Percentiles rank a stretch among this genome's conserved stretches.
Conservation (phyloP, 2,797 vertebrate species). For the Hydrolagus colliei region DNA sequence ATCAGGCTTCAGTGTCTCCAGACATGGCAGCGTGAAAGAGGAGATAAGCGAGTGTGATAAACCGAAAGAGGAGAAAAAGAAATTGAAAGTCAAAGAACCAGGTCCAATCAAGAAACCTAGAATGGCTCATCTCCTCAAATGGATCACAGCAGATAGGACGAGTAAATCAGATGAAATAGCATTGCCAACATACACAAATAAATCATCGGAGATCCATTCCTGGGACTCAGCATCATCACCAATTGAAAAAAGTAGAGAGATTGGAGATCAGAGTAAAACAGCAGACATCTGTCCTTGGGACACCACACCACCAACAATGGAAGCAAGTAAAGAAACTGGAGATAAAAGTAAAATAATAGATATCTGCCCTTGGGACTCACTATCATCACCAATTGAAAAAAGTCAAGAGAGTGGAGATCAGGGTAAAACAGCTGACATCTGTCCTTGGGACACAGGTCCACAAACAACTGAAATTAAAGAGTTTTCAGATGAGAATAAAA, state of each 20-base stretch:
- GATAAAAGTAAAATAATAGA: constrained; percentile 38
- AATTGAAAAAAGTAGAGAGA: constrained; percentile 29
- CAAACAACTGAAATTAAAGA: neutral
- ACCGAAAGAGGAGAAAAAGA: constrained; percentile 19
- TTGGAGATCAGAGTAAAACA: constrained; percentile 16
- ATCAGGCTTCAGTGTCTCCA: constrained; percentile 57
- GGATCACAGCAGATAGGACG: constrained; percentile 18
- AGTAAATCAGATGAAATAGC: constrained; percentile 20
- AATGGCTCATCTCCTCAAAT: constrained; percentile 1
- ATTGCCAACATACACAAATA: neutral
- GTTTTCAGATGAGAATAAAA: neutral
- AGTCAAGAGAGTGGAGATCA: constrained; percentile 37
- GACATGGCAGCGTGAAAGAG: constrained; percentile 45
- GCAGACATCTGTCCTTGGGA: constrained; percentile 38
- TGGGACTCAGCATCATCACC: neutral
- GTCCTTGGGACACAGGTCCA: neutral
- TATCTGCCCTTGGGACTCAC: constrained; percentile 25
- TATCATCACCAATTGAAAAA: neutral
- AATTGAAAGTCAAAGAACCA: constrained; percentile 41
- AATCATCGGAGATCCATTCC: neutral
- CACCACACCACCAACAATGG: neutral
- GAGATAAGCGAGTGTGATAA: constrained; percentile 41
- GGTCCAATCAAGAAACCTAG: constrained; percentile 28
- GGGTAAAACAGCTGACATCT: constrained; percentile 49
- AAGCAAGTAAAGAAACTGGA: neutral